phyloP scores from a whole-genome alignment of 1,140 invertebrate species.

The Panulirus ornatus region DNA sequence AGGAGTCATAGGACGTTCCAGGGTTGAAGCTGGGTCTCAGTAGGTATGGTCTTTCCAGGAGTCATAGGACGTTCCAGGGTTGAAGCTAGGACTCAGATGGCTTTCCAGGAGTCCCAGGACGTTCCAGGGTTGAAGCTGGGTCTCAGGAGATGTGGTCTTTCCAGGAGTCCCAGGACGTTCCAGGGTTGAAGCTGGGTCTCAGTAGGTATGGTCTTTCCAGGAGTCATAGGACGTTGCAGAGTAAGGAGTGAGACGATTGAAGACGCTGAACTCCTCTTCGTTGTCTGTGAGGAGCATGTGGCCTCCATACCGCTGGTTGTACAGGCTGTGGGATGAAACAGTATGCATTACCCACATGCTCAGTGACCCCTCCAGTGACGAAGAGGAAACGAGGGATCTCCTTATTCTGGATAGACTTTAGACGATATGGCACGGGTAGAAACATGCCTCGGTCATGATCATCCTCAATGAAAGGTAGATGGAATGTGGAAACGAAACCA shows the following conservation, averaged over 20 bases:
- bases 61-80: no score
- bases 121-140: no score
- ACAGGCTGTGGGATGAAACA: background rate
- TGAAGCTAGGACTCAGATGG: no score
- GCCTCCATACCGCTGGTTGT: constrained; percentile 2
- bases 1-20: no score
- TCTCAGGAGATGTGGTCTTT: no score
- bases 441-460: background rate
- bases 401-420: background rate
- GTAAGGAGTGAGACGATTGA: constrained; percentile 15
- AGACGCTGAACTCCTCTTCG: constrained; percentile 32
- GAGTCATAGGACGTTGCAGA: constrained; percentile 9
- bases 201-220: constrained; percentile 18
- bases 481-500: no score
- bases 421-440: background rate
- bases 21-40: no score
- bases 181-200: background rate
- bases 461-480: background rate
- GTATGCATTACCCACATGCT: background rate
- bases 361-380: no score
- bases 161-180: no score
- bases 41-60: no score
- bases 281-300: background rate
- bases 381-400: background rate
- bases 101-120: no score